phyloP scores from a whole-genome alignment of 2,113 vertebrate genomes.

The Halichoerus grypus region DNA sequence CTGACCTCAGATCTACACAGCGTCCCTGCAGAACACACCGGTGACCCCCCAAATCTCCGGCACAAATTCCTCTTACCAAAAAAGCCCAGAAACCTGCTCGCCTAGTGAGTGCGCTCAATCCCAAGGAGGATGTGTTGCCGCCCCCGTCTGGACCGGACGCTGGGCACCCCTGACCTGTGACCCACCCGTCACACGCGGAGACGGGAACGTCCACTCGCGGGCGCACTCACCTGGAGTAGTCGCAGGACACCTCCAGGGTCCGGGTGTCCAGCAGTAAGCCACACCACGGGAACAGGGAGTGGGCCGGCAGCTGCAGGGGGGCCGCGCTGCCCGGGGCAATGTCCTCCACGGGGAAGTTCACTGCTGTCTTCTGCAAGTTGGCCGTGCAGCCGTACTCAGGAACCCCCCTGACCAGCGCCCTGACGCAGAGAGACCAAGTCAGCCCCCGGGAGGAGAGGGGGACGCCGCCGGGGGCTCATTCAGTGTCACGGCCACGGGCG shows the following conservation, averaged over 20 bases:
- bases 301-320: conserved; percentile 86
- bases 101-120: fast-evolving
- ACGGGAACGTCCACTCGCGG: fast-evolving
- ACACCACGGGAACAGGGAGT: conserved; percentile 94
- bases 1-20: fast-evolving
- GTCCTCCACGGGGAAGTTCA: conserved; percentile 91
- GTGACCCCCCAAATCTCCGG: fast-evolving
- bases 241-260: conserved; percentile 91
- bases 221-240: conserved; percentile 92
- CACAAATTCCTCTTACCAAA: neutral
- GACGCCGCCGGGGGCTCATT: neutral
- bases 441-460: neutral
- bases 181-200: fast-evolving
- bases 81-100: fast-evolving
- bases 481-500: fast-evolving
- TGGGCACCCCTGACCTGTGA: fast-evolving
- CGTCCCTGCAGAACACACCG: fast-evolving
- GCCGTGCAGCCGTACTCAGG: conserved; percentile 94
- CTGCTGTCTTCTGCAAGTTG: conserved; percentile 92
- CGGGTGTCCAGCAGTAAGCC: conserved; percentile 93
- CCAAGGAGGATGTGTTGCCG: fast-evolving
- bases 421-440: conserved; percentile 74
- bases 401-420: conserved; percentile 91
- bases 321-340: conserved; percentile 11
- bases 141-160: fast-evolving